These are phyloP conservation scores for Liparis tanakae DNA, from an alignment of 2,797 vertebrate species.

Conservation along the genomic window DNA sequence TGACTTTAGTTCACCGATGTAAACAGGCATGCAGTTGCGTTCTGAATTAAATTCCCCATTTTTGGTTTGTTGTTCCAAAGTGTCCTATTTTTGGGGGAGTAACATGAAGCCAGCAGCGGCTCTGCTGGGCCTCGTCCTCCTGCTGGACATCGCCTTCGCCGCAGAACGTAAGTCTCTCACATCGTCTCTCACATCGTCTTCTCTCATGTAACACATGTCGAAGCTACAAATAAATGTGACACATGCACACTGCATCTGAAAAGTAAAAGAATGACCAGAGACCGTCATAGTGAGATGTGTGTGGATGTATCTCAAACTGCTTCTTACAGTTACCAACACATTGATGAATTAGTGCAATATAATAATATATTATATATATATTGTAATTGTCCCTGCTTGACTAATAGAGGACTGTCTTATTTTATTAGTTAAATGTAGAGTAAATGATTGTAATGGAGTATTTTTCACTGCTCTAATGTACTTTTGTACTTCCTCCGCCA, in stretches of 20 bases:
- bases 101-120: constrained; percentile 69
- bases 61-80: constrained; percentile 11
- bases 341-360: background rate
- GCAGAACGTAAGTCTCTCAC: constrained; percentile 75
- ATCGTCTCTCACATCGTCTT: background rate
- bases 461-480: background rate
- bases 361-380: background rate
- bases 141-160: constrained; percentile 60
- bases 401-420: no score
- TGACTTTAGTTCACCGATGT: constrained; percentile 10
- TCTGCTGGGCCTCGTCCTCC: constrained; percentile 69
- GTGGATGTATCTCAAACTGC: background rate
- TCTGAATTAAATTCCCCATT: background rate
- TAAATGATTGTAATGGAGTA: background rate
- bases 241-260: background rate
- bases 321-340: background rate
- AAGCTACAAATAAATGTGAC: background rate
- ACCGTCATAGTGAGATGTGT: background rate
- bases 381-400: no score
- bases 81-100: constrained; percentile 14
- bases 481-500: background rate
- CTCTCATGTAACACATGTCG: background rate
- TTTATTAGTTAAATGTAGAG: background rate
- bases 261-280: background rate
- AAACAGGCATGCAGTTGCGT: background rate